These are phyloP conservation scores for Pachliopta kotzebuea DNA, from an alignment of 2,888 invertebrate genomes.

Conservation along the genomic window DNA sequence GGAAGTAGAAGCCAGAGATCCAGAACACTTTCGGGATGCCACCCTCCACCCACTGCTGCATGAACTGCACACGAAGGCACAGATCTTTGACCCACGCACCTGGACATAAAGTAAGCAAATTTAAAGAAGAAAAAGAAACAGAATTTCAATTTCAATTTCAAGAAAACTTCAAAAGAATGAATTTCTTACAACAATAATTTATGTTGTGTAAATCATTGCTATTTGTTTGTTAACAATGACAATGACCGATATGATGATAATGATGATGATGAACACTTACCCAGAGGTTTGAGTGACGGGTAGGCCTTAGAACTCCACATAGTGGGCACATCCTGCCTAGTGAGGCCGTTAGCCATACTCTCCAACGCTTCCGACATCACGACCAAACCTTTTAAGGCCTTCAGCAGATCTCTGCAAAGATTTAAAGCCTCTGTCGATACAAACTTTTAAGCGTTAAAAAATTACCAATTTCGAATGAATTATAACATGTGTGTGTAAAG, in stretches of 20 bases:
- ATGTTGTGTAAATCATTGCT: too few species aligned
- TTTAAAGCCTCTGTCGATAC: background rate
- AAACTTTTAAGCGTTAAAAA: too few species aligned
- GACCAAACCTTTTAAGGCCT: conserved; percentile 88
- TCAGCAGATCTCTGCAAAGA: conserved; percentile 76
- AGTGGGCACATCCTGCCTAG: conserved; percentile 84
- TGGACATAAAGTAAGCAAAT: conserved; percentile 41
- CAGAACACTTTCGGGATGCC: conserved; percentile 89
- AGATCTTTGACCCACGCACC: conserved; percentile 85
- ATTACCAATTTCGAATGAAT: too few species aligned
- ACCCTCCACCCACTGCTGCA: conserved; percentile 82
- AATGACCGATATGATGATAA: too few species aligned
- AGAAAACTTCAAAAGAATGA: too few species aligned
- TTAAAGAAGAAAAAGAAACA: too few species aligned
- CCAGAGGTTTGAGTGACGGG: conserved; percentile 85
- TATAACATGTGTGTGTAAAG: too few species aligned
- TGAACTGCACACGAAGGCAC: conserved; percentile 82
- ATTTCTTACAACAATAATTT: too few species aligned
- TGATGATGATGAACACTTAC: too few species aligned
- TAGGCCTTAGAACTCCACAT: conserved; percentile 86
- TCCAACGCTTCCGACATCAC: conserved; percentile 89
- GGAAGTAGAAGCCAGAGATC: conserved; percentile 93
- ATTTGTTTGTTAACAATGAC: background rate
- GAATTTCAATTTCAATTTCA: too few species aligned
- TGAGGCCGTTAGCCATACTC: conserved; percentile 83